Base-by-base conservation (phyloP, 2,888 invertebrate species). In the Acleris emargana region DNA sequence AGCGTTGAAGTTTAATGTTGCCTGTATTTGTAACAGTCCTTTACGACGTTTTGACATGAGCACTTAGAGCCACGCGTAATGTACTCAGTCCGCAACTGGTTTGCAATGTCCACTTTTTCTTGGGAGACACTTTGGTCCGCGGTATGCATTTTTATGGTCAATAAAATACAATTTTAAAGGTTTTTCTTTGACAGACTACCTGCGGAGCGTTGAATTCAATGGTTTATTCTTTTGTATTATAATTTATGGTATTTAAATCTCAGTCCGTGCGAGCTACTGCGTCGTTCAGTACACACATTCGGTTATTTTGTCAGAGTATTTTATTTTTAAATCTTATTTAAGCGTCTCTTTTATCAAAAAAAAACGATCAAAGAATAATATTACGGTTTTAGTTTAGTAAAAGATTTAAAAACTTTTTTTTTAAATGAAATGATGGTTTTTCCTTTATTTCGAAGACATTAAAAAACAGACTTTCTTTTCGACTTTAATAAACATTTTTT, bases 41-140 rank as follows among this genome's bases (percentile, higher is more conserved):
- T 60, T 70, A 67, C 61, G 71, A 58, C 67, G 67, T 68, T 71
- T 70, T 68, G 17, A 38, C 18, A 13, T n/a, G 13, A 3, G 2
- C 4, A n/a, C 17, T 32, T 11, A 0, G 17, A 52, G 75, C 72
- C 76, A 76, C 76, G 76, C 76, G 76, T 76, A 76, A 74, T 70
- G 73, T 77, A 77, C 76, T 74, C 62, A 61, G 58, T 50, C 13
- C 60, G 68, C 69, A 67, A 76, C 76, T 71, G 73, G 75, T 76
- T 72, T 72, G 53, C 66, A 61, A 45, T 58, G 67, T 63, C 60
- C 57, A 62, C 45, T 63, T 68, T 62, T 68, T 66, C 62, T 52
- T 51, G 42, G 45, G 25, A 52, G 66, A 66, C 62, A 68, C 66
- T 68, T 66, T 62, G 51, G 59, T 68, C 42, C 64, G 43, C 25